These are phyloP conservation scores for Acipenser transmontanus DNA, from an alignment of 2,797 vertebrate species.

Conservation along the genomic window DNA sequence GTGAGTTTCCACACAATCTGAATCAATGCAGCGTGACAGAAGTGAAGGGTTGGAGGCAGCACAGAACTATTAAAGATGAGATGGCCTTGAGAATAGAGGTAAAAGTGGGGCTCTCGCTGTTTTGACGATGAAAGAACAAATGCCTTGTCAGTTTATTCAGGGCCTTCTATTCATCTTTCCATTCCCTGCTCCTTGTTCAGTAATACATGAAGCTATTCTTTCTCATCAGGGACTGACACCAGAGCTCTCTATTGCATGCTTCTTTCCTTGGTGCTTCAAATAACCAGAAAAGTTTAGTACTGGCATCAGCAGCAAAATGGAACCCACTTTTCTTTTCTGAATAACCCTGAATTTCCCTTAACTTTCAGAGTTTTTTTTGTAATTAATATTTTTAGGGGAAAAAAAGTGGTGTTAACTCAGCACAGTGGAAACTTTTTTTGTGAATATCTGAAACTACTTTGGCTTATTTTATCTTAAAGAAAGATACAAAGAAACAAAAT, in stretches of 20 bases:
- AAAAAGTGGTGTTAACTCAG: no score
- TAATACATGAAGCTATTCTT: constrained; percentile 20
- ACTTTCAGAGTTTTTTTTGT: no score
- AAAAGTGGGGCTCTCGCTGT: not conserved
- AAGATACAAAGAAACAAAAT: no score
- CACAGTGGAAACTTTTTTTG: no score
- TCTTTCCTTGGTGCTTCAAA: no score
- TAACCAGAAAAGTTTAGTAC: no score
- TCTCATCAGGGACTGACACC: constrained; percentile 17
- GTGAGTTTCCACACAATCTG: not conserved
- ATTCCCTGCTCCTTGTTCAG: constrained; percentile 33
- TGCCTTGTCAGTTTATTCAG: constrained; percentile 50
- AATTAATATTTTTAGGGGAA: no score
- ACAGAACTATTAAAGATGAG: not conserved
- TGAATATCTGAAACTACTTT: no score
- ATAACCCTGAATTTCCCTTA: no score
- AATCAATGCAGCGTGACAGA: not conserved
- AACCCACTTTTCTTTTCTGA: no score
- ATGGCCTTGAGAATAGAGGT: constrained; percentile 2
- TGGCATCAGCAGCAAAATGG: no score
- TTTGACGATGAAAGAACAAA: constrained; percentile 40
- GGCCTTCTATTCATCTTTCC: constrained; percentile 48
- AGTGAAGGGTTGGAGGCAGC: not conserved
- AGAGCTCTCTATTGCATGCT: constrained; percentile 9
- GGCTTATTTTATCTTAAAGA: no score